Evolutionary conservation across 64 coral and sea anemone genomes (phyloP).

Genomic region (Cladopsammia gracilis): DNA sequence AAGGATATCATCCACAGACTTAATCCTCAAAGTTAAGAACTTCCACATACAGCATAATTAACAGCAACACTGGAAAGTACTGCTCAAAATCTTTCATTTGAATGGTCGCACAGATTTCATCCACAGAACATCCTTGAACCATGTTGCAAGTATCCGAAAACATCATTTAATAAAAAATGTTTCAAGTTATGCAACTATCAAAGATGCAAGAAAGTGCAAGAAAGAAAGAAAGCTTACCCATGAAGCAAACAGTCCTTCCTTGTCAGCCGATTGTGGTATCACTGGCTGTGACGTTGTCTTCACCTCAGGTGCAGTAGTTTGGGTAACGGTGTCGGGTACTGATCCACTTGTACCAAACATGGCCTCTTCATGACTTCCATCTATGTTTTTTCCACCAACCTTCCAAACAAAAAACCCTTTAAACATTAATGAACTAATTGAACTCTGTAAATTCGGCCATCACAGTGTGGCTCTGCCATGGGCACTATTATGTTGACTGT

Average conservation of each 20-base stretch:
- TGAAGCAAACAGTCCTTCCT: slow-evolving; percentile 61
- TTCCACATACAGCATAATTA: neutral
- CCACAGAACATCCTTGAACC: too few relatives aligned
- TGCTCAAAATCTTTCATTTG: too few relatives aligned
- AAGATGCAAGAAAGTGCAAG: too few relatives aligned
- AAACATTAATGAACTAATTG: neutral
- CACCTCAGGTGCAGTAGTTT: neutral
- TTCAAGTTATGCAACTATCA: too few relatives aligned
- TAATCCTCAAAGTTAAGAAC: neutral
- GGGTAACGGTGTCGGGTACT: neutral
- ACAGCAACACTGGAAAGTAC: too few relatives aligned
- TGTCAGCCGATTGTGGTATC: slow-evolving; percentile 5
- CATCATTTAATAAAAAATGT: too few relatives aligned
- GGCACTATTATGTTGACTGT: too few relatives aligned
- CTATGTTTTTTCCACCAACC: slow-evolving; percentile 17
- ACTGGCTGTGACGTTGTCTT: neutral
- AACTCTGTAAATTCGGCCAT: too few relatives aligned
- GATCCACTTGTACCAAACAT: slow-evolving; percentile 36
- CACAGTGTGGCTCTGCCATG: too few relatives aligned
- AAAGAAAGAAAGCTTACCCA: slow-evolving; percentile 1
- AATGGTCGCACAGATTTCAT: too few relatives aligned
- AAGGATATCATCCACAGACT: neutral
- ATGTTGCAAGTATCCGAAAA: too few relatives aligned
- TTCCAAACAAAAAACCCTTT: neutral
- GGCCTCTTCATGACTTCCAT: slow-evolving; percentile 39